Evolutionary conservation across 2,888 invertebrate species (phyloP), one percentile per base, ranked within the genome.

Genomic region (Seira ritae): DNA sequence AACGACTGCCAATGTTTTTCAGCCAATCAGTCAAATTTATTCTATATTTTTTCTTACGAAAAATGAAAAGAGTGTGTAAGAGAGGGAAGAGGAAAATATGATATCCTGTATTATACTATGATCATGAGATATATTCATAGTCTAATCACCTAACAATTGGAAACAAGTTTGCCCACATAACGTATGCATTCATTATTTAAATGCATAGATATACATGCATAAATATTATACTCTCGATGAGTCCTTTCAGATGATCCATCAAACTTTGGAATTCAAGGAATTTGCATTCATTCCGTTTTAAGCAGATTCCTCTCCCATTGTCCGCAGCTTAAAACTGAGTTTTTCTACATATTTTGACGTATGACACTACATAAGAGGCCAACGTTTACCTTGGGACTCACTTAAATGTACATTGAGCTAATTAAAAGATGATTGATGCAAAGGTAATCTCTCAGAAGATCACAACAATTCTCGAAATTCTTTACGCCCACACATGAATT

Each of bases 21-120:
- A 79, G 83, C 69, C 83, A 84, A 84, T 84, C 79, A 79, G 83
- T 79, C 79, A 84, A 82, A 42, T 37, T 50, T 71, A 60, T 72
- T 37, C 62, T 62, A 1, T 62, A 1, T 31, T 31, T 31, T 31
- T 31, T 31, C 31, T 31, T 2, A 31, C 31, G 31, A 31, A 31
- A 31, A 31, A 2, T 31, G 31, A 31, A 31, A 31, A 31, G 31
- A 70, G 65, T 24, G 24, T 10, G 20, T 31, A 8, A 55, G 4
- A 71, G 55, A 23, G 62, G 15, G 72, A 70, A 71, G 71, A 55
- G 55, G 50, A 71, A 55, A 55, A 22, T 73, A 12, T 74, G 55
- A 55, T 55, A 55, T 12, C 3, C 31, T 60, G 55, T 68, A 31
- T 1, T 1, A 70, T 55, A 55, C 12, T 55, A 55, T 55, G 55